Conservation (phyloP, 2,888 invertebrate species). For the Flabesymbios commensalis region DNA sequence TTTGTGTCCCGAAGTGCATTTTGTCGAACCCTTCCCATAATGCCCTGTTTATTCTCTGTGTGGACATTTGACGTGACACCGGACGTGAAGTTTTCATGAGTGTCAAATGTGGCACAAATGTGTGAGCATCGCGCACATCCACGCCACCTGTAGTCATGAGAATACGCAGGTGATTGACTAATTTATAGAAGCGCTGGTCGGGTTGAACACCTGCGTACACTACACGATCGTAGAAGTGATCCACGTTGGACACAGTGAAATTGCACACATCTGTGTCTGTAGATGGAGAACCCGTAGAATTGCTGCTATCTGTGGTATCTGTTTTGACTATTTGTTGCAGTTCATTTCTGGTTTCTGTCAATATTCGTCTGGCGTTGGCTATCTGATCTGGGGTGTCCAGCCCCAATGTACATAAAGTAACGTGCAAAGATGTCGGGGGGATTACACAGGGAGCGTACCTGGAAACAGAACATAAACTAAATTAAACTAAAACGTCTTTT, state of each 20-base stretch:
- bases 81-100: conserved; percentile 60
- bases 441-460: conserved; percentile 53
- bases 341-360: conserved; percentile 39
- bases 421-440: conserved; percentile 52
- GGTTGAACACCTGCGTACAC: conserved; percentile 57
- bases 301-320: background rate
- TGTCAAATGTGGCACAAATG: conserved; percentile 62
- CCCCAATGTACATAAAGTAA: conserved; percentile 60
- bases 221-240: conserved; percentile 59
- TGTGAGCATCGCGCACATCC: conserved; percentile 58
- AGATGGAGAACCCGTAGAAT: background rate
- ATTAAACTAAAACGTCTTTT: too few species aligned
- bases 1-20: conserved; percentile 54
- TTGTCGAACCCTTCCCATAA: conserved; percentile 51
- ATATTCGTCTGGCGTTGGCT: conserved; percentile 40
- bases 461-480: too few species aligned
- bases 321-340: conserved; percentile 32
- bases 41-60: conserved; percentile 48
- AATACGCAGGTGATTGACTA: conserved; percentile 51
- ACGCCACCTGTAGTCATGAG: conserved; percentile 49
- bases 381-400: conserved; percentile 53
- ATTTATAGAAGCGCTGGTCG: conserved; percentile 46
- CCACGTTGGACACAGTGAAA: conserved; percentile 50
- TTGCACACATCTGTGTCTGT: conserved; percentile 19
- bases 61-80: conserved; percentile 45